Conservation (phyloP, 2,888 invertebrate genomes). For the Amphipyra tragopoginis region DNA sequence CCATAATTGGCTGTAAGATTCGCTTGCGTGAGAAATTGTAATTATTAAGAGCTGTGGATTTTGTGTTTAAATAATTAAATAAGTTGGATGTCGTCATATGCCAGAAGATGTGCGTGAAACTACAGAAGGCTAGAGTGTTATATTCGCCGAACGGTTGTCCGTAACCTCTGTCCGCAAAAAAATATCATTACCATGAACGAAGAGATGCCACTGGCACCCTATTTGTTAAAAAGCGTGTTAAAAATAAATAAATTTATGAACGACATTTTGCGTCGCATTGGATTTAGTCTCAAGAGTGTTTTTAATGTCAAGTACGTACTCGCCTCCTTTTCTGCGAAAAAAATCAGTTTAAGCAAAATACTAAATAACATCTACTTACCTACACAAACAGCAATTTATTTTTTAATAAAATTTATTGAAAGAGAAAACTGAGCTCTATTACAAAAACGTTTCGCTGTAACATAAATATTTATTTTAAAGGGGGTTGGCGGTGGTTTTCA, state of each 20-base stretch:
- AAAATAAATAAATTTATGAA: background rate
- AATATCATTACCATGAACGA: too few species aligned
- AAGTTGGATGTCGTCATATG: too few species aligned
- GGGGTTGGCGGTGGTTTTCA: constrained; percentile 65
- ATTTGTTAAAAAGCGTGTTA: background rate
- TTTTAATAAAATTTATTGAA: constrained; percentile 43
- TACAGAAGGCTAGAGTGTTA: too few species aligned
- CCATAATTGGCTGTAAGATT: too few species aligned
- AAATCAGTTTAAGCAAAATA: constrained; percentile 8
- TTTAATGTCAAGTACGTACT: constrained; percentile 23
- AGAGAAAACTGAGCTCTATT: constrained; percentile 45
- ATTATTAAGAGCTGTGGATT: too few species aligned
- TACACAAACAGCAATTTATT: constrained; percentile 30
- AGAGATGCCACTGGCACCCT: too few species aligned
- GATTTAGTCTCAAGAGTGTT: constrained; percentile 15
- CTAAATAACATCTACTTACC: constrained; percentile 1
- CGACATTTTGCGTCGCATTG: background rate
- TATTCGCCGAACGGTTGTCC: too few species aligned
- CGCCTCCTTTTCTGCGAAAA: constrained; percentile 1
- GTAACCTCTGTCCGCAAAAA: too few species aligned
- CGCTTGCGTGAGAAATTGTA: too few species aligned
- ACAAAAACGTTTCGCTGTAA: constrained; percentile 61
- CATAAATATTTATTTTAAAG: constrained; percentile 65
- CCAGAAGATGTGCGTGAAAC: too few species aligned
- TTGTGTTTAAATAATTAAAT: too few species aligned